Conservation (phyloP, 1,140 invertebrate species). For the Drosophila hydei region DNA sequence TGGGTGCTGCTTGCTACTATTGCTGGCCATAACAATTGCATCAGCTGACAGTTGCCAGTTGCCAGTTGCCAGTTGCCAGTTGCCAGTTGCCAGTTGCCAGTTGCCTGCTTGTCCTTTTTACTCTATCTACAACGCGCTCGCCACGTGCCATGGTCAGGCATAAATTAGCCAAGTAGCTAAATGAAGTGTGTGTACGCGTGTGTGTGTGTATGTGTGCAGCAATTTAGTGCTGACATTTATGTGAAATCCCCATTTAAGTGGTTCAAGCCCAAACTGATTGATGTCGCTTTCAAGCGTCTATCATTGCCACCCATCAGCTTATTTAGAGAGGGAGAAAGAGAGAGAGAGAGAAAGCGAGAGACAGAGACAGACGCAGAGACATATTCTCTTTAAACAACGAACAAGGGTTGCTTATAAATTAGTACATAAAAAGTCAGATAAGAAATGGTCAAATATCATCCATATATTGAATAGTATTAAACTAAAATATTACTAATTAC, state of each 20-base stretch:
- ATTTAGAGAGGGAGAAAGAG: too few species aligned
- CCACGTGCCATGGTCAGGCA: slow-evolving; percentile 48
- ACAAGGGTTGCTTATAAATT: background rate
- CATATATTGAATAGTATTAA: too few species aligned
- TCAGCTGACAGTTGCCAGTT: slow-evolving; percentile 66
- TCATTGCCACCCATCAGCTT: background rate
- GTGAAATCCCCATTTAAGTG: slow-evolving; percentile 63
- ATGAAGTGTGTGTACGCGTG: background rate
- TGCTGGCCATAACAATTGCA: slow-evolving; percentile 64
- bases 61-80: too few species aligned
- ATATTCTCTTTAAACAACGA: slow-evolving; percentile 21
- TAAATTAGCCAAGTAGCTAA: slow-evolving; percentile 50
- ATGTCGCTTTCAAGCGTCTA: slow-evolving; percentile 45
- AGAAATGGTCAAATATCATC: too few species aligned
- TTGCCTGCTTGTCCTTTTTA: slow-evolving; percentile 9
- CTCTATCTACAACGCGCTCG: background rate
- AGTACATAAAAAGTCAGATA: too few species aligned
- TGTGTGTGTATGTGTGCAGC: slow-evolving; percentile 24
- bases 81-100: slow-evolving; percentile 23
- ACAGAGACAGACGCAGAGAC: too few species aligned
- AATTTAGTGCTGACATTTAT: slow-evolving; percentile 80
- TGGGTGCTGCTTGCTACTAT: slow-evolving; percentile 9
- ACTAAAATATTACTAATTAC: too few species aligned
- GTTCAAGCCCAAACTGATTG: slow-evolving; percentile 49
- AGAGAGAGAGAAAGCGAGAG: too few species aligned